phyloP scores from a whole-genome alignment of 2,113 vertebrate genomes.

The Ctenomys sociabilis region DNA sequence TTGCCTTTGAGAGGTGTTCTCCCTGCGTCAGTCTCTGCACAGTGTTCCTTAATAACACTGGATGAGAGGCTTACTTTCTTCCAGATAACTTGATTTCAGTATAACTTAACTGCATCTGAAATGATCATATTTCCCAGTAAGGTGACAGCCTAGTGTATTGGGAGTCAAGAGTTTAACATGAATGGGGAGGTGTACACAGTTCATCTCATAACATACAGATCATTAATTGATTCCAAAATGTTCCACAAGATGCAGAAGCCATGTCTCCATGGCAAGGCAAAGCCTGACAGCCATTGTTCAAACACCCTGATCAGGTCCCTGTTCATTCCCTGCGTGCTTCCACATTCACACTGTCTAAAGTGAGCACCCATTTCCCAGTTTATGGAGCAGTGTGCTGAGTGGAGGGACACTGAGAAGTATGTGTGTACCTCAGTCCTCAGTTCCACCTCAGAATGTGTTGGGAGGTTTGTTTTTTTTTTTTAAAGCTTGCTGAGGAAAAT shows the following conservation, averaged over 20 bases:
- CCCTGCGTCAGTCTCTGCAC: background rate
- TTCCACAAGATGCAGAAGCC: background rate
- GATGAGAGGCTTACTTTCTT: background rate
- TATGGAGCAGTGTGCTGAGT: background rate
- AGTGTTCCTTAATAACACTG: background rate
- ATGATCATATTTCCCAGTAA: conserved; percentile 4
- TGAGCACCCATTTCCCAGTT: background rate
- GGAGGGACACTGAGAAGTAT: background rate
- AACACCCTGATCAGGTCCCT: background rate
- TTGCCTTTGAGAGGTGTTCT: background rate
- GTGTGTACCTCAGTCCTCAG: background rate
- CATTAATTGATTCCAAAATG: background rate
- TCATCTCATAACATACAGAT: background rate
- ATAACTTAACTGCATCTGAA: background rate
- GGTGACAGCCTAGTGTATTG: background rate
- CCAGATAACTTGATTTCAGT: background rate
- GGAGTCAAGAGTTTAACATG: background rate
- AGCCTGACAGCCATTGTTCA: background rate
- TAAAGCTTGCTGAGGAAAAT: conserved; percentile 26
- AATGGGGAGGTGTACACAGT: background rate
- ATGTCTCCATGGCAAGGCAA: background rate
- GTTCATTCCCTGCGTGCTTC: background rate
- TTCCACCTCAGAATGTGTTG: background rate
- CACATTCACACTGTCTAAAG: background rate
- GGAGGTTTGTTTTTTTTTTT: conserved; percentile 17